phyloP scores from a whole-genome alignment of 2,888 invertebrate species.

The Andrena fulva region DNA sequence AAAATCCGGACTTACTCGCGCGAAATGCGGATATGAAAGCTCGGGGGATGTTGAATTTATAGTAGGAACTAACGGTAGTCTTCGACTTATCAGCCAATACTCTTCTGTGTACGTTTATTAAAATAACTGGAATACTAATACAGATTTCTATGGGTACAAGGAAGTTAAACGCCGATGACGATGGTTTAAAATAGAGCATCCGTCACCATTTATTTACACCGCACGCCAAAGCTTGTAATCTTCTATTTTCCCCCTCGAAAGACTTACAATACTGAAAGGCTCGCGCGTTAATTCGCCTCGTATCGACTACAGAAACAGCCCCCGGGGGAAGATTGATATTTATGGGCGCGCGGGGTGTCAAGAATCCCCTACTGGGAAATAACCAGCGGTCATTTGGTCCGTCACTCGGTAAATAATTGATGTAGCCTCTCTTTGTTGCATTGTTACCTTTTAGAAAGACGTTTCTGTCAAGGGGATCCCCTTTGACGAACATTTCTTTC shows the following conservation, averaged over 20 bases:
- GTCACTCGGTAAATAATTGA: slow-evolving; percentile 55
- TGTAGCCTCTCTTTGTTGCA: slow-evolving; percentile 26
- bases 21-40: slow-evolving; percentile 43
- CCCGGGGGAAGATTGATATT: slow-evolving; percentile 61
- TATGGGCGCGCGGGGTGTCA: slow-evolving; percentile 52
- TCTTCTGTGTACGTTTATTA: neutral
- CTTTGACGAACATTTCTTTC: neutral
- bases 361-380: slow-evolving; percentile 45
- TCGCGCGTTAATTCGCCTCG: slow-evolving; percentile 46
- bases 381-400: slow-evolving; percentile 49
- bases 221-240: too few species aligned
- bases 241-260: neutral
- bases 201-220: too few species aligned
- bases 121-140: slow-evolving; percentile 10
- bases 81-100: slow-evolving; percentile 31
- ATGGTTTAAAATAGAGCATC: too few species aligned
- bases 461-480: neutral
- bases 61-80: neutral
- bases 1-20: slow-evolving; percentile 39
- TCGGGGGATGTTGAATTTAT: slow-evolving; percentile 47
- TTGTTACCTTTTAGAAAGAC: slow-evolving; percentile 2
- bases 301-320: slow-evolving; percentile 52
- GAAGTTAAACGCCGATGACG: too few species aligned
- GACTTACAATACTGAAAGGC: slow-evolving; percentile 49
- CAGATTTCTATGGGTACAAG: too few species aligned